A percentile compares a stretch with the other conserved stretches of the same genome.
Evolutionary conservation across 2,888 invertebrate species (phyloP).

Genomic region (Omphaloscelis lunosa): DNA sequence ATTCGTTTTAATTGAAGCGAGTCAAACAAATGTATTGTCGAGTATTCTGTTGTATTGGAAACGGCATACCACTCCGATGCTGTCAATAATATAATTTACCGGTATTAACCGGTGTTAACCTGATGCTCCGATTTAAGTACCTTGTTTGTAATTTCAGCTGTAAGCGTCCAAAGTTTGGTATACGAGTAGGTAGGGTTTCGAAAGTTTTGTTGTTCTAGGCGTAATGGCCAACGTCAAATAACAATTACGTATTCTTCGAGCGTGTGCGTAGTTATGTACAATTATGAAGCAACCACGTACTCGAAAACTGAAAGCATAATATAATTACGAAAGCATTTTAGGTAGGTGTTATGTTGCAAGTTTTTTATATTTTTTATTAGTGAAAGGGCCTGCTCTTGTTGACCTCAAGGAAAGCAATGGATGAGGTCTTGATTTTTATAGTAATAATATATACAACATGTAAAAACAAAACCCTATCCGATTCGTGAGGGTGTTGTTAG

Average conservation of each 20-base stretch:
- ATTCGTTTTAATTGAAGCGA: slow-evolving; percentile 33
- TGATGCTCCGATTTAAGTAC: slow-evolving; percentile 20
- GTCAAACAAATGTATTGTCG: slow-evolving; percentile 39
- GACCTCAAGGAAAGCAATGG: neutral
- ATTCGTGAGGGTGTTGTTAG: too few relatives aligned
- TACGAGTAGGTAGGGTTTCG: neutral
- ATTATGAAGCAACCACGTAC: neutral
- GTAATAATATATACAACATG: neutral
- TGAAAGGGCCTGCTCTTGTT: neutral
- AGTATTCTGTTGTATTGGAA: slow-evolving; percentile 31
- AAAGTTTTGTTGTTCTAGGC: neutral
- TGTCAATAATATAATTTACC: slow-evolving; percentile 23
- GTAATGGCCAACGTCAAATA: neutral
- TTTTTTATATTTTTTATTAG: neutral
- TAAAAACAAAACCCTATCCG: too few relatives aligned
- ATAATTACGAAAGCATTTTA: neutral
- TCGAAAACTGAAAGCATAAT: neutral
- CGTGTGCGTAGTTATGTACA: neutral
- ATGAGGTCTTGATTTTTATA: neutral
- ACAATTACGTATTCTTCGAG: neutral
- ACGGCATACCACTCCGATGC: neutral
- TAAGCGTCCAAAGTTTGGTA: neutral
- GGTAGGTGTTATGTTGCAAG: neutral
- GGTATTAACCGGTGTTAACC: slow-evolving; percentile 27
- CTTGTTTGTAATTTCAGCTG: neutral